Evolutionary conservation across 2,888 invertebrate genomes (phyloP).

Genomic region (Drosophila kanekoi): DNA sequence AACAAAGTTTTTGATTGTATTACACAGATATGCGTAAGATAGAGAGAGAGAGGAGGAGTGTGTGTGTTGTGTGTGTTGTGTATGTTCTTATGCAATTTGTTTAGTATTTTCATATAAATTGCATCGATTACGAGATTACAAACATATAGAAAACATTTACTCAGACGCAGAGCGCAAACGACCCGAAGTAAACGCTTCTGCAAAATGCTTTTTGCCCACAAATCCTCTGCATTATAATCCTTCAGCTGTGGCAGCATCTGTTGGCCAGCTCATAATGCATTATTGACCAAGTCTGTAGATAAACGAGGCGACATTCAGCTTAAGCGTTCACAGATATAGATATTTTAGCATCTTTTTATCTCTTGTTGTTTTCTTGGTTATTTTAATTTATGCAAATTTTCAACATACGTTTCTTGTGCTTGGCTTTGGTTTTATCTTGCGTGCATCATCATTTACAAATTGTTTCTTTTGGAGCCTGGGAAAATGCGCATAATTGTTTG

Average conservation of each 20-base stretch:
- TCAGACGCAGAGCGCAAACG: constrained; percentile 1
- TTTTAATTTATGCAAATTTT: constrained; percentile 78
- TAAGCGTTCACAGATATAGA: not conserved
- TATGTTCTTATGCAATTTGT: constrained; percentile 67
- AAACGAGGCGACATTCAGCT: constrained; percentile 9
- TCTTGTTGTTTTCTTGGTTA: constrained; percentile 22
- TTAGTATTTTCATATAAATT: constrained; percentile 66
- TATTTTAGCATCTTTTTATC: constrained; percentile 14
- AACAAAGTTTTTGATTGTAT: constrained; percentile 73
- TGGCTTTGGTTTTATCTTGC: constrained; percentile 58
- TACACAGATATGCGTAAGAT: constrained; percentile 55
- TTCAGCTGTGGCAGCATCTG: constrained; percentile 1
- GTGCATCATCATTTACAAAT: constrained; percentile 79
- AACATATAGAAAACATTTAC: constrained; percentile 34
- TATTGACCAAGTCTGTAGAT: constrained; percentile 35
- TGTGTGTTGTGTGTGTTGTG: constrained; percentile 2
- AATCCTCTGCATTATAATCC: constrained; percentile 7
- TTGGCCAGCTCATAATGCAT: constrained; percentile 32
- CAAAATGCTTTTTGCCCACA: not conserved
- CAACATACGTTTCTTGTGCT: constrained; percentile 26
- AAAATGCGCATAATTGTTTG: constrained; percentile 74
- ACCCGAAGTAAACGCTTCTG: constrained; percentile 6
- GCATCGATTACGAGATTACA: constrained; percentile 74
- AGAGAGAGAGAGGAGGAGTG: not conserved
- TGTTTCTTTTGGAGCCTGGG: constrained; percentile 61